These are phyloP conservation scores for Toxotes jaculatrix DNA, from an alignment of 2,113 vertebrate species.

Conservation along the genomic window DNA sequence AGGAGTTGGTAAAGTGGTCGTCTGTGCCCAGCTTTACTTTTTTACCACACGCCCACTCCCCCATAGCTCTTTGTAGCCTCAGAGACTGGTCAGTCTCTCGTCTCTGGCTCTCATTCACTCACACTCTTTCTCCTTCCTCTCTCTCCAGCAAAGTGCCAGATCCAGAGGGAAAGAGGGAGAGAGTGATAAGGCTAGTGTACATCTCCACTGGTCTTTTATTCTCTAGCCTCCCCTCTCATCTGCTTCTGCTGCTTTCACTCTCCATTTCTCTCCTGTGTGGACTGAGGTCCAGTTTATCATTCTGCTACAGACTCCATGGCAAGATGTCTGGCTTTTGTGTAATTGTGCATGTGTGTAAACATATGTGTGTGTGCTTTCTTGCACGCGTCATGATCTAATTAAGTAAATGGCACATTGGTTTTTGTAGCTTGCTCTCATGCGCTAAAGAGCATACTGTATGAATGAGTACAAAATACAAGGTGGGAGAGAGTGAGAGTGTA, in stretches of 20 bases:
- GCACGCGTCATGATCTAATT: slow-evolving; percentile 41
- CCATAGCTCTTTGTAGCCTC: slow-evolving; percentile 63
- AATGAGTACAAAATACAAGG: slow-evolving; percentile 27
- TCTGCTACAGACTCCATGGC: slow-evolving; percentile 38
- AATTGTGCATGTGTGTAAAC: neutral
- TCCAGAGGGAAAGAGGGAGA: slow-evolving; percentile 52
- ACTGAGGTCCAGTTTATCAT: slow-evolving; percentile 58
- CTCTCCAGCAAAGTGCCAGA: slow-evolving; percentile 56
- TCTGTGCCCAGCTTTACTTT: slow-evolving; percentile 43
- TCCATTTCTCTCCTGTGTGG: slow-evolving; percentile 49
- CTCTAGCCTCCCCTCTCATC: slow-evolving; percentile 54
- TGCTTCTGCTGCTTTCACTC: slow-evolving; percentile 52
- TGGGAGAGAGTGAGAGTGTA: slow-evolving; percentile 12
- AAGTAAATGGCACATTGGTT: slow-evolving; percentile 42
- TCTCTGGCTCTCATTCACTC: slow-evolving; percentile 49
- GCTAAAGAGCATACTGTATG: neutral
- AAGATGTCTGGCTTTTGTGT: slow-evolving; percentile 32
- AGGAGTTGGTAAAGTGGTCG: slow-evolving; percentile 26
- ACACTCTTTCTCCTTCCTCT: slow-evolving; percentile 30
- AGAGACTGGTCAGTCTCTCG: slow-evolving; percentile 54
- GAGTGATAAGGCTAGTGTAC: slow-evolving; percentile 57
- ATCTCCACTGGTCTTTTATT: slow-evolving; percentile 53
- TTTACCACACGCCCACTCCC: slow-evolving; percentile 30
- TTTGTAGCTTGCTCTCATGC: slow-evolving; percentile 4
- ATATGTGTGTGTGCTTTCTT: slow-evolving; percentile 1